Evolutionary conservation across 1,140 invertebrate genomes (phyloP).

Genomic region (Drosophila triauraria): DNA sequence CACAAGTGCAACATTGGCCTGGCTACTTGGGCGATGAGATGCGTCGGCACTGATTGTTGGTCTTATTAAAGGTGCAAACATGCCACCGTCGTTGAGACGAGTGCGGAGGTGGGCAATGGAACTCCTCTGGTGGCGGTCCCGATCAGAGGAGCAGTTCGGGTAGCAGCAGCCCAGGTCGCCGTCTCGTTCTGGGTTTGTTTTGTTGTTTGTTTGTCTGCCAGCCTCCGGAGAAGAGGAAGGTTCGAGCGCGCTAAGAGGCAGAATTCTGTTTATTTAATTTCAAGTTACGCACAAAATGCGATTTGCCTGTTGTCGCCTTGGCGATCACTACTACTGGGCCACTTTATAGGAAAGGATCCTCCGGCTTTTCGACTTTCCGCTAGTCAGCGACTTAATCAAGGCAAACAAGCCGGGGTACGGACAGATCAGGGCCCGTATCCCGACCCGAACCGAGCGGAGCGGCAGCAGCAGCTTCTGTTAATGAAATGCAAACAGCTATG

Average conservation of each 20-base stretch:
- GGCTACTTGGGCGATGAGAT: conserved; percentile 34
- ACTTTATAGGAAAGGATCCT: conserved; percentile 65
- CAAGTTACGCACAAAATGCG: conserved; percentile 62
- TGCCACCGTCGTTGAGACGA: conserved; percentile 72
- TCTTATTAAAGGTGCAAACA: conserved; percentile 84
- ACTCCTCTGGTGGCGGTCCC: conserved; percentile 58
- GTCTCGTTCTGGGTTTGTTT: conserved; percentile 62
- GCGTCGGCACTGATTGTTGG: conserved; percentile 74
- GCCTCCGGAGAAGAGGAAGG: conserved; percentile 39
- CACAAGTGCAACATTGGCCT: conserved; percentile 41
- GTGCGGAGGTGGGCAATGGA: conserved; percentile 24
- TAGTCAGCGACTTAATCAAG: conserved; percentile 72
- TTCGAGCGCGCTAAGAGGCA: conserved; percentile 38
- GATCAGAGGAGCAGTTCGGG: conserved; percentile 63
- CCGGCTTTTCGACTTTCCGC: conserved; percentile 38
- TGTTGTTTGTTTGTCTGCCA: conserved; percentile 66
- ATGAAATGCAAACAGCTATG: conserved; percentile 74
- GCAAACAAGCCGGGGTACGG: conserved; percentile 50
- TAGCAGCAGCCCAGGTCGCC: conserved; percentile 67
- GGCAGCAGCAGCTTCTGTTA: conserved; percentile 68
- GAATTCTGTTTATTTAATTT: conserved; percentile 74
- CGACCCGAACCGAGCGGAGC: conserved; percentile 15
- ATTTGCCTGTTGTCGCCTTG: conserved; percentile 23
- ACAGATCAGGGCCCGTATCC: conserved; percentile 16
- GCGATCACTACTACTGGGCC: conserved; percentile 41